Evolutionary conservation across 2,888 invertebrate species (phyloP), one percentile per base, ranked within the genome.

Genomic region (Tholera decimalis): DNA sequence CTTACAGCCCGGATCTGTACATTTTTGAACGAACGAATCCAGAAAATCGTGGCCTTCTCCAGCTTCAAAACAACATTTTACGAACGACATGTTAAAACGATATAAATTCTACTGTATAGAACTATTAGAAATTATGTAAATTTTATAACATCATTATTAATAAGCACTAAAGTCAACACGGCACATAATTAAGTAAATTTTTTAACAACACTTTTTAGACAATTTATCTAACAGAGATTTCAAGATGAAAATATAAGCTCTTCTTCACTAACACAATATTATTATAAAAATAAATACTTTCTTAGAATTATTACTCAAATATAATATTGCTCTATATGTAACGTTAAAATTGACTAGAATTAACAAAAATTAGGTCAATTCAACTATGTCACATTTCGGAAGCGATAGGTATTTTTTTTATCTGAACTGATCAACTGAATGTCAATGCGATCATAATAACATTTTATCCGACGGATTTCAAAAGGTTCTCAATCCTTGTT

Each of bases 1-100:
- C 98, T 98, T 96, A 98, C 98, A 98, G 86, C 97, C 97, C 63
- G 98, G 97, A 92, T 98, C 97, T 49, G 98, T 97, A 89, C 98
- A 98, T 94, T 98, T 98, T 92, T 97, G 97, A 44, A 97, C 96
- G 83, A 98, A 96, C 22, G 97, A 96, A 83, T 98, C 98, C 73
- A 98, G 92, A 87, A 98, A 96, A 89, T 98, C 98, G 18, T 97
- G 97, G 39, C 97, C 94, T 86, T 98, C 98, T 20, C 96, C 96
- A 57, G 97, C 96, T 87, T 98, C 98, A 89, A 98, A 98, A 93
- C 98, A 98, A 92, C 98, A 98, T 89, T 97, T 97, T 74, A 98
- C 96, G 74, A 97, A 96, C 80, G 97, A 97, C 97, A 97, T 97
- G 74, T 80, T 68, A 39, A 54, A 68, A 59, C 20, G 54, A 58